Conservation (phyloP, 2,113 vertebrate species). For the Phodopus roborovskii region DNA sequence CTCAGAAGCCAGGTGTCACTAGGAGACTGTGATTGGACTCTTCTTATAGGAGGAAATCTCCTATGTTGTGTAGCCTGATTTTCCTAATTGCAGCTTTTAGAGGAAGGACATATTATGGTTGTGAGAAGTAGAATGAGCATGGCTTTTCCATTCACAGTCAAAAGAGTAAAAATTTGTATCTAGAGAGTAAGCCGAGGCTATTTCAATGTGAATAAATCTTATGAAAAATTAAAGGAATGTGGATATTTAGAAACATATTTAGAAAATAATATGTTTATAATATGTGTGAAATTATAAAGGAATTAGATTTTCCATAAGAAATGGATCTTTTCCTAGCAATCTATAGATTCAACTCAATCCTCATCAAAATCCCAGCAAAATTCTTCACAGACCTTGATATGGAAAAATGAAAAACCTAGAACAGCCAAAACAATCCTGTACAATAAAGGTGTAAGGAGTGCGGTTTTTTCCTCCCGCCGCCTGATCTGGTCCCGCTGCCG, state of each 20-base stretch:
- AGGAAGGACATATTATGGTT: background rate
- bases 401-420: no score
- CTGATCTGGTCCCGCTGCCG: no score
- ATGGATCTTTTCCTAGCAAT: background rate
- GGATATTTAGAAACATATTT: background rate
- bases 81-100: background rate
- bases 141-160: background rate
- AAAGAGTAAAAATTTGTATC: background rate
- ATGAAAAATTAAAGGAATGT: background rate
- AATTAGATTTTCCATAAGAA: background rate
- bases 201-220: background rate
- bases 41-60: background rate
- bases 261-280: background rate
- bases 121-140: background rate
- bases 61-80: background rate
- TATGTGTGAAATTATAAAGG: background rate
- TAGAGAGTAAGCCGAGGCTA: background rate
- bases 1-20: constrained; percentile 15
- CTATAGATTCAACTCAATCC: no score
- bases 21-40: background rate
- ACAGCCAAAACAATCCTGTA: no score
- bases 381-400: no score
- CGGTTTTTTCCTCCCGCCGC: no score
- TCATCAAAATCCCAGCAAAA: no score
- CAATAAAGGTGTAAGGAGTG: no score